Percentiles rank a stretch among this genome's conserved stretches.
Conservation (phyloP, 2,888 invertebrate species). For the Dendrolimus houi region DNA sequence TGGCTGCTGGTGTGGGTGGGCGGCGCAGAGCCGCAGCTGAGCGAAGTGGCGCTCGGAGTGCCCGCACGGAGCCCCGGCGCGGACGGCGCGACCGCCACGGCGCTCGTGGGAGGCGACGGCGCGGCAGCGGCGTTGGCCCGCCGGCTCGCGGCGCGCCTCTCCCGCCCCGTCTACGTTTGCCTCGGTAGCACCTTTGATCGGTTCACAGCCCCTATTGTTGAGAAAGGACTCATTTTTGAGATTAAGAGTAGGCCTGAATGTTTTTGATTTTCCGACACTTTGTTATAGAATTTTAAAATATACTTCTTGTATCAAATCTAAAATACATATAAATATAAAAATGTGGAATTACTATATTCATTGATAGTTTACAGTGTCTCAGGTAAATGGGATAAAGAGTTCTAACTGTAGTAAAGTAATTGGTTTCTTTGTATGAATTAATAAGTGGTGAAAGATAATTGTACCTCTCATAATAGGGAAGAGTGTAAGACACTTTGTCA, state of each 20-base stretch:
- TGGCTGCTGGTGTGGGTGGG: slow-evolving; percentile 53
- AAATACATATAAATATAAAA: no score
- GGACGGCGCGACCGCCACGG: slow-evolving; percentile 19
- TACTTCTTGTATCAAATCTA: no score
- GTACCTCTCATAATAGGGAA: no score
- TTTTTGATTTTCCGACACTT: slow-evolving; percentile 13
- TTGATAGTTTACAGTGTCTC: no score
- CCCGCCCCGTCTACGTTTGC: slow-evolving; percentile 29
- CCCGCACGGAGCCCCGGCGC: slow-evolving; percentile 16
- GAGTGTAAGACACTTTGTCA: no score
- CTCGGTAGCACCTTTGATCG: slow-evolving; percentile 26
- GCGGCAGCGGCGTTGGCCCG: slow-evolving; percentile 29
- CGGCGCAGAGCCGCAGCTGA: slow-evolving; percentile 18
- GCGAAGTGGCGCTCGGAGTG: slow-evolving; percentile 35
- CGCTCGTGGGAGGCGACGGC: slow-evolving; percentile 23
- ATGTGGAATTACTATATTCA: no score
- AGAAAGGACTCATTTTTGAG: slow-evolving; percentile 24
- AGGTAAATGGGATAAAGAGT: no score
- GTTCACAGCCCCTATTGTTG: slow-evolving; percentile 27
- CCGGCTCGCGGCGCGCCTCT: slow-evolving; percentile 20
- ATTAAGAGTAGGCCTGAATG: slow-evolving; percentile 32
- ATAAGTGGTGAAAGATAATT: no score
- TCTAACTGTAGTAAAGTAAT: no score
- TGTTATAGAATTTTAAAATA: no score
- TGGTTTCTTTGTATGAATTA: no score